Evolutionary conservation across 2,888 invertebrate species (phyloP), one percentile per base, ranked within the genome.

Genomic region (Punctoribates punctum): DNA sequence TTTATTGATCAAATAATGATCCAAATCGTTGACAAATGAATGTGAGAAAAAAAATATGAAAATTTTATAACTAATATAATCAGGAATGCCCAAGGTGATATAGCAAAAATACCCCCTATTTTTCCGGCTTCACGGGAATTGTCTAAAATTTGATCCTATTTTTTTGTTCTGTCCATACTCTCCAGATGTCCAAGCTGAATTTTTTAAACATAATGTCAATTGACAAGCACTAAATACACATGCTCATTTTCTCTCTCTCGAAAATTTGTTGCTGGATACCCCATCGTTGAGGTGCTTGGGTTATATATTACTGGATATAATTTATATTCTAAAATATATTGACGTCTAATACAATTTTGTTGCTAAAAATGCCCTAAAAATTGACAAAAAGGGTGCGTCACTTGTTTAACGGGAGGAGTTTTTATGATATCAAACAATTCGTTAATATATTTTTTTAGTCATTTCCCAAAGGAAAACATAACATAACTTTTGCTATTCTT

Each of bases 301-400:
- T n/a, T n/a, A n/a, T n/a, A n/a, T n/a, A n/a, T n/a, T n/a, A n/a
- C n/a, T n/a, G n/a, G n/a, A n/a, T 34, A 8, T 34, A 8, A 34
- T 34, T 6, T 34, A 34, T 34, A 34, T 34, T 34, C 34, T 34
- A 34, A 34, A 34, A 34, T 34, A 34, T 51, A 51, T 51, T 17
- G 51, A 6, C 1, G 29, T 62, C 5, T 27, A 17, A 29, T 34
- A 65, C 25, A 65, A 65, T 34, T 70, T 46, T 70, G 15, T 70
- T 70, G 23, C 38, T 70, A 70, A 38, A 67, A 42, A 70, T 70
- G 38, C 9, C 20, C 20, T 42, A 20, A 70, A 29, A 70, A 70
- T 70, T 70, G 70, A 70, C 70, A 70, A 42, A 70, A 70, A 70
- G 70, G 70, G 70, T 70, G 70, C 70, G 70, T 70, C 70, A 46